Base-by-base conservation (phyloP, 2,888 invertebrate species). In the Monochamus alternatus region DNA sequence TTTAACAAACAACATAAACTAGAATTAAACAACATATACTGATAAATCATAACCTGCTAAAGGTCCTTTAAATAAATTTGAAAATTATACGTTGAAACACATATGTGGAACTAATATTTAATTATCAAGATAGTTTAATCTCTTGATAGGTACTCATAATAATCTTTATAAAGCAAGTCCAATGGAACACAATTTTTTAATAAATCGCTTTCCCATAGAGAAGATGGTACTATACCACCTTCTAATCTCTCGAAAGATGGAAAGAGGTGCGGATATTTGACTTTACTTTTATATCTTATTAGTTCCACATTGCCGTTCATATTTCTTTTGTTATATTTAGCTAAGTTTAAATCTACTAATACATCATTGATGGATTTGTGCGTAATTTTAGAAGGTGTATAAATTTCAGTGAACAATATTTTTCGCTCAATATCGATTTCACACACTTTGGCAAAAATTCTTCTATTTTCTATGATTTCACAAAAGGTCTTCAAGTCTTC, bases 161-260 rank as follows among this genome's bases (percentile, higher is more conserved):
- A 77, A 38, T 66, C 5, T 64, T 63, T 70, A 51, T 67, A 70
- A n/a, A 78, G 69, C 31, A 78, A 14, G 73, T 78, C 76, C 14
- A 66, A 59, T n/a, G 74, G 76, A 1, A 76, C 63, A 8, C 47
- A 47, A 67, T 70, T 31, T 73, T 71, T 76, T 22, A 78, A 51
- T n/a, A 78, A 38, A 74, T 73, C 72, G 63, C 73, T 22, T 51
- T 78, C 78, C 78, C 76, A 76, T 30, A 78, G 58, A 1, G 75
- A 76, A 31, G 58, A 76, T n/a, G 78, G 78, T 9, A 78, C 78
- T 47, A n/a, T 51, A 66, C 78, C 78, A 10, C 10, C 32, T 32
- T 78, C 78, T 43, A 76, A 55, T 3, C 74, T 66, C 32, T 73
- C 51, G 59, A 78, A 78, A n/a, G 78, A 67, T 9, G 78, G 78